Base-by-base conservation (phyloP, 2,888 invertebrate genomes). In the Cactoblastis cactorum region DNA sequence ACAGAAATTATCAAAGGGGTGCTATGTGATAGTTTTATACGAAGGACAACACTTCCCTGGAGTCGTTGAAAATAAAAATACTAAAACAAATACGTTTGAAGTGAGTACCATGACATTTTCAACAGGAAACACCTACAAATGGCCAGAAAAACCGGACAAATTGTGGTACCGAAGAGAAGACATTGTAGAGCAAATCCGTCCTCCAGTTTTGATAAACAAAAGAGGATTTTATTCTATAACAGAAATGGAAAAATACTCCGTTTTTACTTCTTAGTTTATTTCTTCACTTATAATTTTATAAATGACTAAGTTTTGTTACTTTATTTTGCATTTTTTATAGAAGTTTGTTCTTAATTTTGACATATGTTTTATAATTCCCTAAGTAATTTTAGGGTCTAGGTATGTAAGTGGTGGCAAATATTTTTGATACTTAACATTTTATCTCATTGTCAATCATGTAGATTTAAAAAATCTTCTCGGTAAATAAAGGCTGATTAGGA, bases 221-320 rank as follows among this genome's bases (percentile, higher is more conserved):
- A 39, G 39, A 38, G 38, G 39, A 3, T 39, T 39, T 19, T 39
- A 19, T 39, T n/a, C n/a, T 5, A 8, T 19, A 2, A n/a, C 11
- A 47, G 60, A 58, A 52, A 58, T 58, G 54, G 15, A 52, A 19
- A 53, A 61, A 53, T 58, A 55, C 51, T 48, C 54, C 53, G n/a
- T n/a, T 46, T 53, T 51, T 24, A 43, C 37, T 41, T 28, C 45
- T 48, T 35, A 49, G 19, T 45, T 17, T n/a, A n/a, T n/a, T n/a
- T n/a, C n/a, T n/a, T n/a, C n/a, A n/a, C n/a, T n/a, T n/a, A n/a
- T n/a, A n/a, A n/a, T n/a, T n/a, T n/a, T n/a, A n/a, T n/a, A n/a
- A n/a, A n/a, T n/a, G n/a, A n/a, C n/a, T n/a, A n/a, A n/a, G n/a
- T n/a, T n/a, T n/a, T n/a, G n/a, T n/a, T n/a, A n/a, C n/a, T n/a